A percentile compares a stretch with the other conserved stretches of the same genome.
Conservation (phyloP, 1,140 invertebrate genomes). For the Drosophila santomea region DNA sequence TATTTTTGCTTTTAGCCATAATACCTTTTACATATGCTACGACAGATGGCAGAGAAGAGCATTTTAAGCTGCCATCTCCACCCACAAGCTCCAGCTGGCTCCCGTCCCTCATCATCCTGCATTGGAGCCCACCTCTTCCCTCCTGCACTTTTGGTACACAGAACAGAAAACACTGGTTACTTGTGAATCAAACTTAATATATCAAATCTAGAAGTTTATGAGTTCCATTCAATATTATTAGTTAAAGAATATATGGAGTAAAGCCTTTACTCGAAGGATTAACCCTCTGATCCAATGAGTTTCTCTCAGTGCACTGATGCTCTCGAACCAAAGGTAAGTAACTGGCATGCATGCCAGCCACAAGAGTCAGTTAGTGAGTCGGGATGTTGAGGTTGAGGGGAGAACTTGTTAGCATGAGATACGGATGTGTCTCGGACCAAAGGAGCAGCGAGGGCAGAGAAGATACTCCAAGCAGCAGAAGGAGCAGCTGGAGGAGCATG, state of each 20-base stretch:
- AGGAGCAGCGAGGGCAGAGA: constrained; percentile 18
- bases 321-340: constrained; percentile 57
- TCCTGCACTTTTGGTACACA: constrained; percentile 1
- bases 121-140: neutral
- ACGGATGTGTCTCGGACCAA: constrained; percentile 52
- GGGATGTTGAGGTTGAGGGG: constrained; percentile 16
- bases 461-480: neutral
- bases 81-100: constrained; percentile 12
- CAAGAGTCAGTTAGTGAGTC: constrained; percentile 38
- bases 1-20: constrained; percentile 84
- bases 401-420: constrained; percentile 81
- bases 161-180: neutral
- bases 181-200: too few relatives aligned
- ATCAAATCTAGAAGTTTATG: too few relatives aligned
- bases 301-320: constrained; percentile 9
- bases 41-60: constrained; percentile 62
- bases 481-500: neutral
- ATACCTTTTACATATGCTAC: constrained; percentile 82
- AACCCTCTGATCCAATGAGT: neutral
- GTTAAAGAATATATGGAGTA: too few relatives aligned
- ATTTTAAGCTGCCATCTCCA: constrained; percentile 63
- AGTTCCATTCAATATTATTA: too few relatives aligned
- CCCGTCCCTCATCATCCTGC: neutral
- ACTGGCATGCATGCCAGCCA: constrained; percentile 63
- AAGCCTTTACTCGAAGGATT: too few relatives aligned